Base-by-base conservation (phyloP, 2,113 vertebrate genomes). In the Saccopteryx leptura region DNA sequence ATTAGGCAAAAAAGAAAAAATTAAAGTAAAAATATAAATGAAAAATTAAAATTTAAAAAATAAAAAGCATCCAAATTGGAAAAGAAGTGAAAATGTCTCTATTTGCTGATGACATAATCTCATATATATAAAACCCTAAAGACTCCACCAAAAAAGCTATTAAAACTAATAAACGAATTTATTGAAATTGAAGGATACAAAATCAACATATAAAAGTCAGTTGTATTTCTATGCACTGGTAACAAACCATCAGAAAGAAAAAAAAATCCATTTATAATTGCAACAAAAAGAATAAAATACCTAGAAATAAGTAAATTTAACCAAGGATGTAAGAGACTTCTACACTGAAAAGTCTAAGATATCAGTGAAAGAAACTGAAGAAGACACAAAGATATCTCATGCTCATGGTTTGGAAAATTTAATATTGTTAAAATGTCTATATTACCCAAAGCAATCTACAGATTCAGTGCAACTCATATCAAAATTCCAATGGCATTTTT, bases 351-450 rank as follows among this genome's bases (percentile, higher is more conserved):
- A 79, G 10, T 60, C 2, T 50, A 78, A 78, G 54, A 71, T 24
- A 39, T 4, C 33, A 15, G 52, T 71, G 23, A 78, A 71, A 87
- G 74, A 79, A 39, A 68, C 8, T 17, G 9, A 93, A 79, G 82
- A 65, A 61, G 81, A 56, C 12, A 79, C 63, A 79, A 69, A 87
- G 39, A 50, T 79, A 79, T 26, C n/a, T 23, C 11, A 60, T 79
- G 72, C 28, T 78, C 52, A 86, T 50, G 72, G 72, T 68, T 78
- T 86, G 28, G 21, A 87, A 69, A 31, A 93, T 61, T 93, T 28
- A 87, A 71, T 69, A 79, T 52, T 79, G 23, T 61, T 87, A 87
- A 93, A 86, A 24, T 60, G 52, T 79, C 52, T n/a, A 60, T 68
- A 76, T 18, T 69, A 52, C 23, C 63, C 8, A 2, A 79, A 86